These are phyloP conservation scores for Cantharis nigra DNA, from an alignment of 2,888 invertebrate species.

Conservation along the genomic window DNA sequence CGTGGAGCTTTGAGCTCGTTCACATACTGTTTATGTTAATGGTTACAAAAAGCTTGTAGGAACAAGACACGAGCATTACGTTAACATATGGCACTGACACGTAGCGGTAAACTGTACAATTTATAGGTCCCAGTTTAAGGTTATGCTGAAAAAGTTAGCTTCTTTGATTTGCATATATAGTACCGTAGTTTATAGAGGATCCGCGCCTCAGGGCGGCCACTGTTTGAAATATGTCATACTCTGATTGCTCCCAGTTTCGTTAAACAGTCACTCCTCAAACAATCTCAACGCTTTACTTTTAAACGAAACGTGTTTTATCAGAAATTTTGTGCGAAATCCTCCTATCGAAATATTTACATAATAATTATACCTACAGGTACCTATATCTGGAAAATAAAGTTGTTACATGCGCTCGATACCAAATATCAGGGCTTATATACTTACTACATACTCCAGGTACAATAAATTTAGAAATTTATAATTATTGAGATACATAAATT, in stretches of 20 bases:
- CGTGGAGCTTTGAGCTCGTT: conserved; percentile 34
- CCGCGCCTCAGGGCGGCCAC: conserved; percentile 36
- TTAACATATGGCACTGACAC: conserved; percentile 48
- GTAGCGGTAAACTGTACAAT: conserved; percentile 46
- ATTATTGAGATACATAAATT: conserved; percentile 2
- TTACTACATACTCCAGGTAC: not conserved
- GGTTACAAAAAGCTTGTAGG: conserved; percentile 43
- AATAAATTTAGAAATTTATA: not conserved
- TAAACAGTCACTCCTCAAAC: conserved; percentile 27
- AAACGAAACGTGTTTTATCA: not conserved
- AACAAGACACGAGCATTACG: conserved; percentile 44
- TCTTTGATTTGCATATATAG: conserved; percentile 50
- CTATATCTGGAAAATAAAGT: not conserved
- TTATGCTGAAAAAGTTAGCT: conserved; percentile 46
- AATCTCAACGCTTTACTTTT: not conserved
- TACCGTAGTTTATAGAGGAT: conserved; percentile 43
- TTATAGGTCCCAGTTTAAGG: conserved; percentile 45
- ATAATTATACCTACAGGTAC: not conserved
- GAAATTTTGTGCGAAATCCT: not conserved
- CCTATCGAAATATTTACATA: not conserved
- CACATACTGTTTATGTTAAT: conserved; percentile 43
- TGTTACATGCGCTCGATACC: not conserved
- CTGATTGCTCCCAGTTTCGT: conserved; percentile 31
- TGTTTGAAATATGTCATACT: conserved; percentile 37
- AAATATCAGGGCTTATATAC: not conserved